Evolutionary conservation across 2,797 vertebrate species (phyloP).

Genomic region (Ispidina picta): DNA sequence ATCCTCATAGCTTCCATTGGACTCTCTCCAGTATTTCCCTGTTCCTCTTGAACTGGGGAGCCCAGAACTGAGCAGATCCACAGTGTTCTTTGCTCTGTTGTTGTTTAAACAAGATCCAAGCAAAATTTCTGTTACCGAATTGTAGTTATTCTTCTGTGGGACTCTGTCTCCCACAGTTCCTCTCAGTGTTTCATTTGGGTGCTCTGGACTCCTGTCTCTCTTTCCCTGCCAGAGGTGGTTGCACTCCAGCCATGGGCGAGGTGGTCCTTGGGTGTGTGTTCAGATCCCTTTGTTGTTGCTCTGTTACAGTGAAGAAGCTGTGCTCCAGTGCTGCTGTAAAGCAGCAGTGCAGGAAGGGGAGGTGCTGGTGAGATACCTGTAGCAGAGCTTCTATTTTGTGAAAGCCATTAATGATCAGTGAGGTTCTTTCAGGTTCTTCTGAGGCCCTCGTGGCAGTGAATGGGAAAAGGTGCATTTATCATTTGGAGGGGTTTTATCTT

Average conservation of each 20-base stretch:
- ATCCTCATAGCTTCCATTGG: too few species aligned
- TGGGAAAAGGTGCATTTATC: background rate
- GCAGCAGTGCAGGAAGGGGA: background rate
- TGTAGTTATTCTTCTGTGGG: background rate
- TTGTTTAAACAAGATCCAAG: background rate
- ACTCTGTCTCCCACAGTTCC: background rate
- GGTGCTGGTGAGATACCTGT: background rate
- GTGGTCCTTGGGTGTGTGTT: background rate
- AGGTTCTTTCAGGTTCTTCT: background rate
- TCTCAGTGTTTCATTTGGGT: background rate
- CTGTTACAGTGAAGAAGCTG: background rate
- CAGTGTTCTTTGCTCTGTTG: background rate
- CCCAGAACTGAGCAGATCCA: background rate
- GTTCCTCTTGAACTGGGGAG: too few species aligned
- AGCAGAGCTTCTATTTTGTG: background rate
- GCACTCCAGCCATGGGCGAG: background rate
- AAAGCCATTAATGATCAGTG: background rate
- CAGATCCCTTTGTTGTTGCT: background rate
- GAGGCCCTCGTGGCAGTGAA: background rate
- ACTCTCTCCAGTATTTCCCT: too few species aligned
- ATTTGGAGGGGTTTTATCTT: conserved; percentile 36
- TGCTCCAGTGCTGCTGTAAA: background rate
- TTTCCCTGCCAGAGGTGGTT: background rate
- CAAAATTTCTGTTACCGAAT: background rate
- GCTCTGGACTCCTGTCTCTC: background rate